A percentile compares a stretch with the other conserved stretches of the same genome.
These are phyloP conservation scores for Phyllotis vaccarum DNA, from an alignment of 2,797 vertebrate genomes.

Conservation along the genomic window DNA sequence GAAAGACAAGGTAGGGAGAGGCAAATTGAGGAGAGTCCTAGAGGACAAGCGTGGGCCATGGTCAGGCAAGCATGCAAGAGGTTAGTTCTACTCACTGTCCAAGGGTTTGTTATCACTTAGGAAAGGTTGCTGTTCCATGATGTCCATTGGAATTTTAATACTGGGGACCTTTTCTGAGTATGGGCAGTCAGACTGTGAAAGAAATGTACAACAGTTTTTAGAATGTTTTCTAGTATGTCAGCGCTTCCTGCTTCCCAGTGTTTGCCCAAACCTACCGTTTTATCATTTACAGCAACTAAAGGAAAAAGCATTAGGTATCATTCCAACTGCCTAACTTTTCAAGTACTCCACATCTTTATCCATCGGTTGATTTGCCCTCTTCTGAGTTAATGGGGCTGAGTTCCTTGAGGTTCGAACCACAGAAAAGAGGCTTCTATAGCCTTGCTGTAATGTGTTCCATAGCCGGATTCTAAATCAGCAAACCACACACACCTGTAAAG, in stretches of 20 bases:
- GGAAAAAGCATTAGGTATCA: background rate
- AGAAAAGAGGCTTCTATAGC: background rate
- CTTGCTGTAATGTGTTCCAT: background rate
- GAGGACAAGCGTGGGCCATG: conserved; percentile 78
- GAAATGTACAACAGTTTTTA: conserved; percentile 91
- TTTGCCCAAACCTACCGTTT: background rate
- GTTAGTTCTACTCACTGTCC: conserved; percentile 96
- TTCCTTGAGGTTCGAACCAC: background rate
- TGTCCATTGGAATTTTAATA: conserved; percentile 99
- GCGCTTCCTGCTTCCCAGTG: background rate
- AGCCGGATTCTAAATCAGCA: background rate
- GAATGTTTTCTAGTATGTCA: conserved; percentile 74
- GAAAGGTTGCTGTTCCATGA: conserved; percentile 99
- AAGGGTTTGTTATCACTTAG: conserved; percentile 96
- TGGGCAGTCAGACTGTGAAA: conserved; percentile 98
- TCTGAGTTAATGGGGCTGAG: background rate
- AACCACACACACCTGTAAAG: background rate
- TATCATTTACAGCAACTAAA: background rate
- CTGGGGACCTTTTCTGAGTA: conserved; percentile 98
- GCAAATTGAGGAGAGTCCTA: conserved; percentile 23
- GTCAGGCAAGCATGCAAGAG: conserved; percentile 86
- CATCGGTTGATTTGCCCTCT: background rate
- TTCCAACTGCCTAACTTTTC: background rate
- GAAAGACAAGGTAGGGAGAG: background rate
- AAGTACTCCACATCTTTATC: background rate